Evolutionary conservation across 2,113 vertebrate species (phyloP).

Genomic region (Physeter macrocephalus): DNA sequence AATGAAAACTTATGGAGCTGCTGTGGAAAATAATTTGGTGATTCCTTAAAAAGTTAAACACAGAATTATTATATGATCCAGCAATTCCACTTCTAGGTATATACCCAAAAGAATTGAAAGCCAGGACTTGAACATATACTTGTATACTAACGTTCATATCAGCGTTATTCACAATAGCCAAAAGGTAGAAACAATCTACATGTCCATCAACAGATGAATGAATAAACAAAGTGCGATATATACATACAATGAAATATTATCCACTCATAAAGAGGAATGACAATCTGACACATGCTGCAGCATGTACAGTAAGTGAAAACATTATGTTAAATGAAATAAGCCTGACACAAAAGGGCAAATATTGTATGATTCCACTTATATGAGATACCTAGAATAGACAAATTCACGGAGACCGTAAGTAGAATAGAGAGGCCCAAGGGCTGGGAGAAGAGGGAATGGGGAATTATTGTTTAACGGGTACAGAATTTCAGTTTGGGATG

Average conservation of each 20-base stretch:
- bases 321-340: not conserved
- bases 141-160: not conserved
- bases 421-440: not conserved
- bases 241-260: not conserved
- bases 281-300: not conserved
- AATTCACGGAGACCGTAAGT: not conserved
- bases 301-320: not conserved
- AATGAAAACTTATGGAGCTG: not conserved
- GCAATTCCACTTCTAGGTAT: not conserved
- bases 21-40: not conserved
- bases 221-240: not conserved
- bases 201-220: not conserved
- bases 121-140: not conserved
- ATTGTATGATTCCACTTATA: not conserved
- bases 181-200: not conserved
- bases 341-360: not conserved
- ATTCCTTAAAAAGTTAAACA: not conserved
- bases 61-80: not conserved
- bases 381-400: not conserved
- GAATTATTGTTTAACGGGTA: not conserved
- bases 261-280: not conserved
- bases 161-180: not conserved
- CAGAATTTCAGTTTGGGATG: not conserved
- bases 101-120: not conserved
- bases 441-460: too few species aligned